Evolutionary conservation across 1,140 invertebrate genomes (phyloP).

Genomic region (Calephelis virginiensis): DNA sequence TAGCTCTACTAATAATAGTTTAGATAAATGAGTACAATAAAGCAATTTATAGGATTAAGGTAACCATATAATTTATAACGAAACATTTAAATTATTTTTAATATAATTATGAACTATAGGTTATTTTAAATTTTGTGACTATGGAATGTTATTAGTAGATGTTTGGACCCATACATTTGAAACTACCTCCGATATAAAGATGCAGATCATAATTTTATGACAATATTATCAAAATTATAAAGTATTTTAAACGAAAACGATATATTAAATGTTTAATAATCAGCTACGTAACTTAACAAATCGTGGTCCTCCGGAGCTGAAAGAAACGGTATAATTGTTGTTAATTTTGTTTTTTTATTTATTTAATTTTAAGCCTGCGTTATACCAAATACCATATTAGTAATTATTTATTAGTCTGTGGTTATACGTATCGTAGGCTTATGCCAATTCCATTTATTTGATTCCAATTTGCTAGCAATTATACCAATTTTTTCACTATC

Average conservation of each 20-base stretch:
- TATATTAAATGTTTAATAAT: neutral
- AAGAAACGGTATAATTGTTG: too few species aligned
- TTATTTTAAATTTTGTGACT: conserved; percentile 20
- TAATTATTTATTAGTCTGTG: too few species aligned
- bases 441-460: too few species aligned
- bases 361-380: too few species aligned
- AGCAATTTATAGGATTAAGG: conserved; percentile 59
- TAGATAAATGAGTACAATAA: conserved; percentile 68
- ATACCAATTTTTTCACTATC: too few species aligned
- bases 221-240: conserved; percentile 18
- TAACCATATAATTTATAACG: conserved; percentile 52
- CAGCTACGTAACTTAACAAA: too few species aligned
- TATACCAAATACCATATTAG: too few species aligned
- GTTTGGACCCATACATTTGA: conserved; percentile 30
- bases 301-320: too few species aligned
- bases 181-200: conserved; percentile 27
- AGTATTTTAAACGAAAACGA: neutral
- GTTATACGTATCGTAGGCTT: too few species aligned
- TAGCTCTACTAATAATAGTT: conserved; percentile 32
- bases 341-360: too few species aligned
- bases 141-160: conserved; percentile 19
- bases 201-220: neutral
- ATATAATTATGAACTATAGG: conserved; percentile 20
- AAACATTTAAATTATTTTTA: conserved; percentile 15
- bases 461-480: too few species aligned